phyloP scores from a whole-genome alignment of 2,888 invertebrate genomes.

The Callinectes sapidus region DNA sequence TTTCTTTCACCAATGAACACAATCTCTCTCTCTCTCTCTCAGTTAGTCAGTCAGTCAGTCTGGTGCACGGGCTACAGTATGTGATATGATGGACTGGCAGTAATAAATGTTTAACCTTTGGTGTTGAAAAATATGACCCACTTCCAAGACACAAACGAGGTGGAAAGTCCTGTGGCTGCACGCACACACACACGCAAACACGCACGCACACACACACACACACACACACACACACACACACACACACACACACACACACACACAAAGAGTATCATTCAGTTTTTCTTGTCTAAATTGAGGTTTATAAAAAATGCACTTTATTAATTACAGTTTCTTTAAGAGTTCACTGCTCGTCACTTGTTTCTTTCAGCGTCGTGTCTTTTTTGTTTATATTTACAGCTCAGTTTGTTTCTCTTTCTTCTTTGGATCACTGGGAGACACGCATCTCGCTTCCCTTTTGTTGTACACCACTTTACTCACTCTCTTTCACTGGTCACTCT shows the following conservation, averaged over 20 bases:
- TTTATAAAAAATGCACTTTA: neutral
- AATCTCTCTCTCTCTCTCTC: slow-evolving; percentile 10
- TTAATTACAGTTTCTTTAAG: neutral
- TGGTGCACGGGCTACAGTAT: slow-evolving; percentile 47
- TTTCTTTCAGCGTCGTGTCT: neutral
- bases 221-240: slow-evolving; percentile 29
- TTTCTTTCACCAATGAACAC: neutral
- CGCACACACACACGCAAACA: slow-evolving; percentile 37
- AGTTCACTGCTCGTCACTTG: neutral
- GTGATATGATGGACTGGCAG: slow-evolving; percentile 67
- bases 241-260: slow-evolving; percentile 26
- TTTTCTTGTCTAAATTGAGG: neutral
- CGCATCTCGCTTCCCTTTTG: neutral
- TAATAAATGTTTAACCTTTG: slow-evolving; percentile 65
- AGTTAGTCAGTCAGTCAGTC: no score
- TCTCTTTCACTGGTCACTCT: no score
- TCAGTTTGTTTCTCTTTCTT: neutral
- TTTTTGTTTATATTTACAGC: neutral
- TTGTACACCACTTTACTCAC: neutral
- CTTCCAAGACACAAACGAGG: neutral
- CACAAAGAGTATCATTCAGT: neutral
- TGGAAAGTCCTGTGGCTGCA: neutral
- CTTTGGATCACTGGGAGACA: neutral
- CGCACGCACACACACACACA: slow-evolving; percentile 36
- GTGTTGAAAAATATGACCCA: slow-evolving; percentile 47